Percentiles rank a stretch among this genome's conserved stretches.
Conservation (phyloP, 2,797 vertebrate species). For the Ptychobarbus kaznakovi region DNA sequence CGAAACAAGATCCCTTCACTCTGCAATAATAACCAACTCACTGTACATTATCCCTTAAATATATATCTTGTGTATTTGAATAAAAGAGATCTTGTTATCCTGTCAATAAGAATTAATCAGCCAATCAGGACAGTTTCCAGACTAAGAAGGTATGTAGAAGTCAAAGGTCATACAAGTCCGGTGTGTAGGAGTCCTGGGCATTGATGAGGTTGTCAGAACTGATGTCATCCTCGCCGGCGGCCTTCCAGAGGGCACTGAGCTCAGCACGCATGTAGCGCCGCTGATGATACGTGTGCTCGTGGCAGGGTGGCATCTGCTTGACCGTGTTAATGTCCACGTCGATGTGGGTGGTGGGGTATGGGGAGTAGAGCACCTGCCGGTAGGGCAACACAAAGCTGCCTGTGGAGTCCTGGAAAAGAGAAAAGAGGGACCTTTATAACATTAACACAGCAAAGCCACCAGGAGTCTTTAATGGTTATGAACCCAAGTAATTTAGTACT, state of each 20-base stretch:
- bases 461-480: constrained; percentile 9
- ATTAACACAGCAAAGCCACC: neutral
- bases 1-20: neutral
- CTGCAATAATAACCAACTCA: neutral
- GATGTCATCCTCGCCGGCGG: constrained; percentile 91
- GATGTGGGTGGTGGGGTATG: constrained; percentile 95
- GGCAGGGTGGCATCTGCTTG: constrained; percentile 97
- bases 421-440: constrained; percentile 10
- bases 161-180: constrained; percentile 86
- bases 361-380: constrained; percentile 95
- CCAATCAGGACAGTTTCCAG: neutral
- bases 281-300: constrained; percentile 95
- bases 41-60: neutral
- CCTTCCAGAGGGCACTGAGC: constrained; percentile 89
- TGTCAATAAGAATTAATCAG: neutral
- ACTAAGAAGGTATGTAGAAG: neutral
- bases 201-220: constrained; percentile 89
- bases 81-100: neutral
- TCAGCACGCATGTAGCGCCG: constrained; percentile 92
- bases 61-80: neutral
- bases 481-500: neutral
- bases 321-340: constrained; percentile 97
- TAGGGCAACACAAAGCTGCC: constrained; percentile 96
- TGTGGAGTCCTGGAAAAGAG: constrained; percentile 85
- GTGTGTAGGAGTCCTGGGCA: constrained; percentile 92